A percentile compares a stretch with the other conserved stretches of the same genome.
phyloP scores from a whole-genome alignment of 2,888 invertebrate genomes.

The Coelogynopora nodosa region DNA sequence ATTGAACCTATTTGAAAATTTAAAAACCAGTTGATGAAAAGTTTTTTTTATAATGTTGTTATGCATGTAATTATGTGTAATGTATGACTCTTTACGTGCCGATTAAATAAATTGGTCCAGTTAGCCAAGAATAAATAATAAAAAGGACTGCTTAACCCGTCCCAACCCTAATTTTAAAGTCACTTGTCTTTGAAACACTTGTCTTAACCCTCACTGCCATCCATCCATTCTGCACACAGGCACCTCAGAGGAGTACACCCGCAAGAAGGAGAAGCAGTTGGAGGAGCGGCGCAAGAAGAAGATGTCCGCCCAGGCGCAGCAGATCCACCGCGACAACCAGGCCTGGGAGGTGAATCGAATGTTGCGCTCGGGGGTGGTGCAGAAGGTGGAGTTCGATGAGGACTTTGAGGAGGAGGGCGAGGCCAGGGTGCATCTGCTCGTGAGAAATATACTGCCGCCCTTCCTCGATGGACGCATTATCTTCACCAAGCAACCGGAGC shows the following conservation, averaged over 20 bases:
- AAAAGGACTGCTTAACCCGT: no score
- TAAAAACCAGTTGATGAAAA: no score
- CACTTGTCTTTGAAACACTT: no score
- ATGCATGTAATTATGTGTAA: no score
- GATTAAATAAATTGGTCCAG: no score
- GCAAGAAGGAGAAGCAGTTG: constrained; percentile 84
- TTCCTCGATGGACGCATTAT: constrained; percentile 97
- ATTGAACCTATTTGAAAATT: no score
- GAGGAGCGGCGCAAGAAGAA: constrained; percentile 80
- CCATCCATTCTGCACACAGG: constrained; percentile 58
- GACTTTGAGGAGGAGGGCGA: constrained; percentile 86
- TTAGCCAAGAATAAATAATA: no score
- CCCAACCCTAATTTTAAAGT: no score
- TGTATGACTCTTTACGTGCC: constrained; percentile 33
- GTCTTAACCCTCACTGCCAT: neutral
- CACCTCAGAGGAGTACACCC: constrained; percentile 83
- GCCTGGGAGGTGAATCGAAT: constrained; percentile 97
- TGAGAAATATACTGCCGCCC: constrained; percentile 96
- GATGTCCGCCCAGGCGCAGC: constrained; percentile 88
- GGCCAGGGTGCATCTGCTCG: constrained; percentile 86
- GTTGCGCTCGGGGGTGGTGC: constrained; percentile 83
- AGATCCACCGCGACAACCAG: constrained; percentile 87
- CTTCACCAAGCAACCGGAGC: constrained; percentile 97
- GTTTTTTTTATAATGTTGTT: no score
- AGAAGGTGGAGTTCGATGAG: constrained; percentile 75